Percentiles rank a stretch among this genome's conserved stretches.
Conservation (phyloP, 1,140 invertebrate genomes). For the Copidosoma floridanum region DNA sequence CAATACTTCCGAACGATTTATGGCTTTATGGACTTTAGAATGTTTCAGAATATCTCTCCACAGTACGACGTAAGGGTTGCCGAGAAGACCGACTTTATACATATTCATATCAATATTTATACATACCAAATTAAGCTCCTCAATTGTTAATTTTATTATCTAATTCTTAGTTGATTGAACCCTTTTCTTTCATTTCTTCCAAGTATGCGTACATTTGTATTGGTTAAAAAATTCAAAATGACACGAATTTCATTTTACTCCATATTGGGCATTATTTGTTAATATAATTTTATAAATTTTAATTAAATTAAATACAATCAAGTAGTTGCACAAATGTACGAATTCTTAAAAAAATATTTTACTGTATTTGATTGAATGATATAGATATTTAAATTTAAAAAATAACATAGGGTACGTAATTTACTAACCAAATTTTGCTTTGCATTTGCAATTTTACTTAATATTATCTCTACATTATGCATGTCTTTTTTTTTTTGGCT, state of each 20-base stretch:
- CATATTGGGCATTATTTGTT: no score
- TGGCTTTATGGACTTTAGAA: constrained; percentile 17
- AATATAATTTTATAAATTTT: no score
- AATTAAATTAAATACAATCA: no score
- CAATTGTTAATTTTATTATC: not conserved
- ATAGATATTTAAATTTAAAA: no score
- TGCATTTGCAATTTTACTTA: constrained; percentile 39
- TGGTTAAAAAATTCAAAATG: no score
- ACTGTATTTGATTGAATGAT: no score
- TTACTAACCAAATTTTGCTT: constrained; percentile 48
- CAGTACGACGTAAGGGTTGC: not conserved
- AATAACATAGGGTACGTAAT: constrained; percentile 49
- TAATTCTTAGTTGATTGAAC: constrained; percentile 4
- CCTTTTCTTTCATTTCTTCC: not conserved
- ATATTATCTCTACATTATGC: constrained; percentile 25
- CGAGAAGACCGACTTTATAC: not conserved
- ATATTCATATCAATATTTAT: constrained; percentile 1
- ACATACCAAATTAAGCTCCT: no score
- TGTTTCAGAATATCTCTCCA: constrained; percentile 20
- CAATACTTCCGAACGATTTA: no score
- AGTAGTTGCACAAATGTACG: no score
- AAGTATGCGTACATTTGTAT: not conserved
- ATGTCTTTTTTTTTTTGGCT: constrained; percentile 46
- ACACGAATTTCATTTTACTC: no score
- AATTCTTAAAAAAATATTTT: no score